Conservation (phyloP, 1,140 invertebrate species). For the Drosophila kepulauana region DNA sequence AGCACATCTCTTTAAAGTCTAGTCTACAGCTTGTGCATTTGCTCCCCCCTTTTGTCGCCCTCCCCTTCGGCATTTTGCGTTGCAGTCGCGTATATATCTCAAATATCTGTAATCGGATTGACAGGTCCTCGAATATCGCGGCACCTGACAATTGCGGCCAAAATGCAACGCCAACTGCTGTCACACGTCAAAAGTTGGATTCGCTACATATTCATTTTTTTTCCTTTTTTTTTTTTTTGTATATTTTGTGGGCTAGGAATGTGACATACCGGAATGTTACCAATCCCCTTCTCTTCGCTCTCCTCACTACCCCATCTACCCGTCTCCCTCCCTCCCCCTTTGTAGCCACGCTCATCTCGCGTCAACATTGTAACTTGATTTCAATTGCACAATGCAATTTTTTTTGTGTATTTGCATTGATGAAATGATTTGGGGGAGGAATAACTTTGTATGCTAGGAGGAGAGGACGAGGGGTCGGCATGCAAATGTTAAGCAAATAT, state of each 20-base stretch:
- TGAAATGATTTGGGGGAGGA: not conserved
- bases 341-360: not conserved
- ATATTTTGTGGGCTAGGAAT: constrained; percentile 57
- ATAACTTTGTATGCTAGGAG: no score
- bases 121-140: constrained; percentile 70
- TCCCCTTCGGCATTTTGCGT: not conserved
- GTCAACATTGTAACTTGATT: constrained; percentile 36
- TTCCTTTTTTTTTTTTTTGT: constrained; percentile 5
- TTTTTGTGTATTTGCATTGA: constrained; percentile 19
- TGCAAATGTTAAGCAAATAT: not conserved
- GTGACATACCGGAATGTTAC: constrained; percentile 57
- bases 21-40: constrained; percentile 4
- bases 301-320: no score
- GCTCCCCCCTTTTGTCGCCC: not conserved
- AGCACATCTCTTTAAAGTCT: constrained; percentile 14
- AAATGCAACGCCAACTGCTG: constrained; percentile 68
- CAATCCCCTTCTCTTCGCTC: not conserved
- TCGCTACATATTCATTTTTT: constrained; percentile 34
- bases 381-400: constrained; percentile 44
- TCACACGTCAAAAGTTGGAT: constrained; percentile 68
- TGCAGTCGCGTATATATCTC: constrained; percentile 27
- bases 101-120: constrained; percentile 63
- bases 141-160: constrained; percentile 73
- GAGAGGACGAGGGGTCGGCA: not conserved
- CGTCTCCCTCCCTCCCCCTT: not conserved